Conservation (phyloP, 2,113 vertebrate species). For the Syngnathus floridae region DNA sequence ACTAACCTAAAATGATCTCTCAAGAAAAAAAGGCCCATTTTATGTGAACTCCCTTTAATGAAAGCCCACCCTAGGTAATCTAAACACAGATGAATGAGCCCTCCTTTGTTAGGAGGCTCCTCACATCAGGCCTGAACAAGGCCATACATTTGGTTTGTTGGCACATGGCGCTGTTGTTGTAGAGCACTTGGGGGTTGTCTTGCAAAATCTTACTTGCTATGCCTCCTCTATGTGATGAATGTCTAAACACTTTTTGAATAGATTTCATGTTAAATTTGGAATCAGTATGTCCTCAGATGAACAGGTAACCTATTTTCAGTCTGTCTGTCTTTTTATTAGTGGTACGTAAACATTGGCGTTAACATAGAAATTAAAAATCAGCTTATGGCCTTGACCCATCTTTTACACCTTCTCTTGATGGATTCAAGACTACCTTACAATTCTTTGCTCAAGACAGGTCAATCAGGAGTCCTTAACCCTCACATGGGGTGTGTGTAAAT, state of each 20-base stretch:
- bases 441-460: conserved; percentile 19
- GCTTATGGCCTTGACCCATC: conserved; percentile 7
- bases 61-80: conserved; percentile 12
- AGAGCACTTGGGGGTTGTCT: conserved; percentile 1
- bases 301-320: not conserved
- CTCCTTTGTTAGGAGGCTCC: conserved; percentile 20
- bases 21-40: conserved; percentile 5
- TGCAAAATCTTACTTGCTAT: conserved; percentile 13
- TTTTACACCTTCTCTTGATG: conserved; percentile 23
- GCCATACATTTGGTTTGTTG: conserved; percentile 16
- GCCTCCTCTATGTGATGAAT: conserved; percentile 1
- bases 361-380: not conserved
- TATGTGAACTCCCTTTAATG: conserved; percentile 7
- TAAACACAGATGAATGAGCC: conserved; percentile 22
- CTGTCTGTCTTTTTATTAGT: too few species aligned
- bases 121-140: conserved; percentile 7
- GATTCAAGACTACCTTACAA: conserved; percentile 19
- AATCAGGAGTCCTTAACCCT: conserved; percentile 17
- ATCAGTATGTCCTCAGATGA: conserved; percentile 2
- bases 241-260: not conserved
- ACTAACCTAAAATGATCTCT: conserved; percentile 9
- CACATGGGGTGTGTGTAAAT: conserved; percentile 3
- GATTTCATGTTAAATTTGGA: not conserved
- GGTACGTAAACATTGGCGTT: too few species aligned
- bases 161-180: conserved; percentile 31